These are phyloP conservation scores for Embidobia sp. DNA, from an alignment of 2,888 invertebrate species.

Conservation along the genomic window DNA sequence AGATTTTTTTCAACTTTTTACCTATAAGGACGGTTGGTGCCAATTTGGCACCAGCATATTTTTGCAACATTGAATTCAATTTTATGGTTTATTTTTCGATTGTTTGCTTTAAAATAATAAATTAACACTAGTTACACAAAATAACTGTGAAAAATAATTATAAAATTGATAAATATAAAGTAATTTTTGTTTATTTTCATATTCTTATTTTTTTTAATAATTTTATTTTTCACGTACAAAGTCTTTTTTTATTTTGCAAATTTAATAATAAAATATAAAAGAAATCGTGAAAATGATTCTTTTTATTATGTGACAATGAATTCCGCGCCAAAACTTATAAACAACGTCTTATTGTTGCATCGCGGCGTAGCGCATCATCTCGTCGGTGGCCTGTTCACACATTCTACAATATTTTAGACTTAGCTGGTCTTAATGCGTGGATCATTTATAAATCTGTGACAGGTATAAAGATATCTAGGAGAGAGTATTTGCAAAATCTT, in stretches of 20 bases:
- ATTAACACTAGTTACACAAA: neutral
- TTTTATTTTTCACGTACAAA: neutral
- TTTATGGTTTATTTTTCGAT: neutral
- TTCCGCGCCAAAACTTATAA: conserved; percentile 4
- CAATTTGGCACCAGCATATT: conserved; percentile 4
- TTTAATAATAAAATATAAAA: conserved; percentile 7
- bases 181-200: conserved; percentile 5
- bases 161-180: conserved; percentile 2
- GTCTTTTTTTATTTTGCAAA: conserved; percentile 1
- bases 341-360: conserved; percentile 5
- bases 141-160: neutral
- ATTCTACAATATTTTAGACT: neutral
- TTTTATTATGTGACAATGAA: neutral
- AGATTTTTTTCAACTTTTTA: neutral
- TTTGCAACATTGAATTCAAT: neutral
- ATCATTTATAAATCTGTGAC: neutral
- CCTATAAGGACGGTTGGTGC: neutral
- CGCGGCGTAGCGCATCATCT: neutral
- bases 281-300: neutral
- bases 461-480: neutral
- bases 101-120: neutral
- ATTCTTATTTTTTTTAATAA: conserved; percentile 3
- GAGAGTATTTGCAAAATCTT: neutral
- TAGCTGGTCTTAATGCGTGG: conserved; percentile 1
- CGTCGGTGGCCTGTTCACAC: no score